Evolutionary conservation across 2,797 vertebrate species (phyloP).

Genomic region (Zenarchopterus dispar): DNA sequence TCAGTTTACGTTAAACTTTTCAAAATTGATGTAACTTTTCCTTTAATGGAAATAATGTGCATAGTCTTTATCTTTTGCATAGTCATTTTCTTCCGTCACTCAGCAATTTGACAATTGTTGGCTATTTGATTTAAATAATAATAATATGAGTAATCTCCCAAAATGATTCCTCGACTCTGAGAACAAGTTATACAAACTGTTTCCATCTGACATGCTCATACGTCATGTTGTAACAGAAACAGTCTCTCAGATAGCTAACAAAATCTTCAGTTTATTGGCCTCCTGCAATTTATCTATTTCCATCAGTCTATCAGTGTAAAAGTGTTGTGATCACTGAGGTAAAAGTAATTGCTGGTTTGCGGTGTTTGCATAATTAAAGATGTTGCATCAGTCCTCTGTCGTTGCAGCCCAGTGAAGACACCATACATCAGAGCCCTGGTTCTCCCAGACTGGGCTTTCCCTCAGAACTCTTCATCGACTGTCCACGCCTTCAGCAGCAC

Average conservation of each 20-base stretch:
- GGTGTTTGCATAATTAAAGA: slow-evolving; percentile 32
- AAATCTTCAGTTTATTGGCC: neutral
- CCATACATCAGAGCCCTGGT: slow-evolving; percentile 63
- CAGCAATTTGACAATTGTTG: too few species aligned
- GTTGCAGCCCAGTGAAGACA: slow-evolving; percentile 47
- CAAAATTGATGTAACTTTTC: neutral
- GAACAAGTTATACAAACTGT: neutral
- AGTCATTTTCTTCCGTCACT: too few species aligned
- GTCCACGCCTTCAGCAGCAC: slow-evolving; percentile 57
- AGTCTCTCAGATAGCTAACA: neutral
- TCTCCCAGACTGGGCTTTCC: slow-evolving; percentile 66
- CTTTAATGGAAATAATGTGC: too few species aligned
- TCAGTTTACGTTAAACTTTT: slow-evolving; percentile 14
- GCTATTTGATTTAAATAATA: too few species aligned
- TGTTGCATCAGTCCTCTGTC: neutral
- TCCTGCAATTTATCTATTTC: too few species aligned
- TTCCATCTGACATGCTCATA: neutral
- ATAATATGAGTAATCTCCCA: too few species aligned
- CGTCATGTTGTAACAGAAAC: neutral
- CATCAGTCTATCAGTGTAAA: neutral
- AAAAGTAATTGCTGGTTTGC: slow-evolving; percentile 5
- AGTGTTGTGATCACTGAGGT: slow-evolving; percentile 6
- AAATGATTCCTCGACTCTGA: neutral
- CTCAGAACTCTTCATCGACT: slow-evolving; percentile 70
- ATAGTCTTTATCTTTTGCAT: too few species aligned